phyloP scores from a whole-genome alignment of 2,113 vertebrate species.

The Anthoscopus minutus region DNA sequence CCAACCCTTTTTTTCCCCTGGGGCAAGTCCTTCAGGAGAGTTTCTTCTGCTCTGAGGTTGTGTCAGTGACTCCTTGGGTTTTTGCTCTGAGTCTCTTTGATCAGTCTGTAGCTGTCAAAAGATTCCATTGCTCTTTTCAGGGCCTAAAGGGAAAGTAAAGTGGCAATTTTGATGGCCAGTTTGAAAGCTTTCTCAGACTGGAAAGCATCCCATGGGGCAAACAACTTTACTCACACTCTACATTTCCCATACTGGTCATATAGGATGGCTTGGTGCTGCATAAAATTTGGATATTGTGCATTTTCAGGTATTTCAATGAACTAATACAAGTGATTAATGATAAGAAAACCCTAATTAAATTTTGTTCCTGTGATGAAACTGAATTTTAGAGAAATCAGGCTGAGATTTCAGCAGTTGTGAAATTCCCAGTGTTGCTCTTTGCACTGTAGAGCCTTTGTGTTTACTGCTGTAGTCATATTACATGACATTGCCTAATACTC shows the following conservation, averaged over 20 bases:
- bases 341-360: background rate
- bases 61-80: background rate
- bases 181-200: background rate
- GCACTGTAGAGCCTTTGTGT: constrained; percentile 34
- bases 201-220: background rate
- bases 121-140: background rate
- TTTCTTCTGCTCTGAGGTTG: background rate
- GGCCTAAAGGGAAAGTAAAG: background rate
- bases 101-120: background rate
- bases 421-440: constrained; percentile 11
- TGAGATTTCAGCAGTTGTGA: constrained; percentile 21
- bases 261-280: background rate
- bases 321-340: background rate
- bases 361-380: background rate
- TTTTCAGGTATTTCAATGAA: background rate
- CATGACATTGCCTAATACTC: background rate
- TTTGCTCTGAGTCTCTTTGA: background rate
- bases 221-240: background rate
- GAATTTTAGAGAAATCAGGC: background rate
- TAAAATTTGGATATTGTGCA: background rate
- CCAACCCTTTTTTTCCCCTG: background rate
- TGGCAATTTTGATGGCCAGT: background rate
- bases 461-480: constrained; percentile 8
- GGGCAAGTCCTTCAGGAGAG: background rate
- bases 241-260: background rate